Percentiles rank a stretch among this genome's conserved stretches.
Evolutionary conservation across 2,113 vertebrate species (phyloP).

Genomic region (Piaya cayana): DNA sequence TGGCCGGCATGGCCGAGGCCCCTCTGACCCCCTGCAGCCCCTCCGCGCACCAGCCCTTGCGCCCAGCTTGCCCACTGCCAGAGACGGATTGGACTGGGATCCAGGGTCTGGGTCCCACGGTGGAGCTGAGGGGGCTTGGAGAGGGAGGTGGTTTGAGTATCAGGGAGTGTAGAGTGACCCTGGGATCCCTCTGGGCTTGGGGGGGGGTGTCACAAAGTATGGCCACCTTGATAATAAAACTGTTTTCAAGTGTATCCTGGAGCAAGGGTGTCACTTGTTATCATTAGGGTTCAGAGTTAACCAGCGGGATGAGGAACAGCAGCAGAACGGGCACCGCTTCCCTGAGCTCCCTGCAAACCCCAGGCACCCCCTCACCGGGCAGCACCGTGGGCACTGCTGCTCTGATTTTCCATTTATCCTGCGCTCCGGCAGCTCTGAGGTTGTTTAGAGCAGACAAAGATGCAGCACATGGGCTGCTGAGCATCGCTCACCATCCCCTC

Average conservation of each 20-base stretch:
- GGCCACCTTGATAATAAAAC: not conserved
- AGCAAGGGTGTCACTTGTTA: not conserved
- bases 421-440: rapidly evolving
- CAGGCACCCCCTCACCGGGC: rapidly evolving
- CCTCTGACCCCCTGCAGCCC: constrained; percentile 39
- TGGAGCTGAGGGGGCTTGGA: not conserved
- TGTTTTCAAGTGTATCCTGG: rapidly evolving
- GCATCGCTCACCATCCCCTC: not conserved
- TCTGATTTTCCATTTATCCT: not conserved
- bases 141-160: rapidly evolving
- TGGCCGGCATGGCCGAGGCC: not conserved
- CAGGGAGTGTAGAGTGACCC: not conserved
- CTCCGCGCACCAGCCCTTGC: rapidly evolving
- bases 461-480: not conserved
- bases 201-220: not conserved
- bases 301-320: not conserved
- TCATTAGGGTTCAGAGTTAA: not conserved
- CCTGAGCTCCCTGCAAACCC: not conserved
- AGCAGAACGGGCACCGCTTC: rapidly evolving
- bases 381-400: not conserved
- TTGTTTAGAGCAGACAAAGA: not conserved
- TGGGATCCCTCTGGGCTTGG: not conserved
- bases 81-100: rapidly evolving
- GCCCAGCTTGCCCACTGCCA: not conserved
- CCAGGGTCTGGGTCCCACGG: rapidly evolving